phyloP scores from a whole-genome alignment of 2,113 vertebrate genomes.

The Eulacestoma nigropectus region DNA sequence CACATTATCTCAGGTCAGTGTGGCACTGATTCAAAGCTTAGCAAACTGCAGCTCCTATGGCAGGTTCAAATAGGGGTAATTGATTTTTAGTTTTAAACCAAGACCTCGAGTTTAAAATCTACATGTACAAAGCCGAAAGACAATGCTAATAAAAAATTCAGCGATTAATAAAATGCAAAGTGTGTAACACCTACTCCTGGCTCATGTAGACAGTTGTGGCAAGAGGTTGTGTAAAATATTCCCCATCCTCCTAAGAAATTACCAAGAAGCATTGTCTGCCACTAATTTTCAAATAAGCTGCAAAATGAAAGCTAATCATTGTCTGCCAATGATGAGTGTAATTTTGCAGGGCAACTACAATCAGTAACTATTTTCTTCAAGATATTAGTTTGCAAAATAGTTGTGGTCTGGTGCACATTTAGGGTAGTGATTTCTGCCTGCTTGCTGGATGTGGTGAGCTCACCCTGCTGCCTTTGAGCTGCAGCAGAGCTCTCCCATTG shows the following conservation, averaged over 20 bases:
- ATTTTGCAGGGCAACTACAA: conserved; percentile 11
- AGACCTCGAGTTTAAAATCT: neutral
- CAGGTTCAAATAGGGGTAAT: neutral
- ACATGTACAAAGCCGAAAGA: neutral
- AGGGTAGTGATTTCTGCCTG: neutral
- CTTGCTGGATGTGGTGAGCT: neutral
- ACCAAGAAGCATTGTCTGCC: neutral
- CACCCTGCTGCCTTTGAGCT: neutral
- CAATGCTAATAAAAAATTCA: neutral
- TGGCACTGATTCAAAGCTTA: neutral
- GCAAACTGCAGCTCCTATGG: neutral
- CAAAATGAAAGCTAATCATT: conserved; percentile 1
- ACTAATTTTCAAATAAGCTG: neutral
- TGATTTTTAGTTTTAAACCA: neutral
- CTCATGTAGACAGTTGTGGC: neutral
- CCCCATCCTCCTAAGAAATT: neutral
- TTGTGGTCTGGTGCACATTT: neutral
- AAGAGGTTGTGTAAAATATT: neutral
- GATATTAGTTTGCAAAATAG: conserved; percentile 22
- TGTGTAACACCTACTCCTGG: neutral
- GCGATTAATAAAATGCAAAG: neutral
- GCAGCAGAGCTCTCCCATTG: neutral
- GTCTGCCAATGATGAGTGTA: neutral
- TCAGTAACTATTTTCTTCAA: conserved; percentile 14
- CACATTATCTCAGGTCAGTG: neutral